phyloP scores from a whole-genome alignment of 2,113 vertebrate genomes.

The Pterophyllum scalare region DNA sequence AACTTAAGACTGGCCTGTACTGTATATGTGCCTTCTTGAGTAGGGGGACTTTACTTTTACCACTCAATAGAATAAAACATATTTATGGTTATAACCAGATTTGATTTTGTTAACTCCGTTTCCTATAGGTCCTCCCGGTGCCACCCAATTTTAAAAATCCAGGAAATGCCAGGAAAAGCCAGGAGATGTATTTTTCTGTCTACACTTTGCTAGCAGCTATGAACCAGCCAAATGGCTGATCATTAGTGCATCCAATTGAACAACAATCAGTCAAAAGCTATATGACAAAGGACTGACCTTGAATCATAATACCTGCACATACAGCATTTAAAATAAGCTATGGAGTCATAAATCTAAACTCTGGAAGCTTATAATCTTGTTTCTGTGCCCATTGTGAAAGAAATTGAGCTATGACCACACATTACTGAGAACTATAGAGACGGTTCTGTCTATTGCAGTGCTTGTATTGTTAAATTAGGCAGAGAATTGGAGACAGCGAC shows the following conservation, averaged over 20 bases:
- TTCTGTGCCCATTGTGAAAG: not conserved
- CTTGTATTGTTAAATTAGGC: constrained; percentile 24
- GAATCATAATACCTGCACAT: not conserved
- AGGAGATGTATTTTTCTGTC: not conserved
- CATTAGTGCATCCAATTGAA: not conserved
- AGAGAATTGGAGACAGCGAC: constrained; percentile 26
- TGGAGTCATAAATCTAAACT: not conserved
- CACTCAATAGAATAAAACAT: not conserved
- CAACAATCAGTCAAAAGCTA: not conserved
- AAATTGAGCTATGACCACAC: not conserved
- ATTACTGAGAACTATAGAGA: constrained; percentile 1
- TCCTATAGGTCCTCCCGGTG: not conserved
- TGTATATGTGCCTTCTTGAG: too few species aligned
- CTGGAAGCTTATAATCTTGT: not conserved
- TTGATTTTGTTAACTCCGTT: not conserved
- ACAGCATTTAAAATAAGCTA: constrained; percentile 12
- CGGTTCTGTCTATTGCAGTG: constrained; percentile 1
- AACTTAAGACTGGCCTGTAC: too few species aligned
- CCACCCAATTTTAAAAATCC: not conserved
- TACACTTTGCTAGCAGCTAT: not conserved
- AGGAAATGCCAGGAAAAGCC: not conserved
- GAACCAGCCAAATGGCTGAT: not conserved
- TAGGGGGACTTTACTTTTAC: not conserved
- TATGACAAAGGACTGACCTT: not conserved
- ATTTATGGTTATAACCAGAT: not conserved